Evolutionary conservation across 92 coral and sea anemone genomes (phyloP), one percentile per base, ranked within the genome.

Genomic region (Anthopleura xanthogrammica): DNA sequence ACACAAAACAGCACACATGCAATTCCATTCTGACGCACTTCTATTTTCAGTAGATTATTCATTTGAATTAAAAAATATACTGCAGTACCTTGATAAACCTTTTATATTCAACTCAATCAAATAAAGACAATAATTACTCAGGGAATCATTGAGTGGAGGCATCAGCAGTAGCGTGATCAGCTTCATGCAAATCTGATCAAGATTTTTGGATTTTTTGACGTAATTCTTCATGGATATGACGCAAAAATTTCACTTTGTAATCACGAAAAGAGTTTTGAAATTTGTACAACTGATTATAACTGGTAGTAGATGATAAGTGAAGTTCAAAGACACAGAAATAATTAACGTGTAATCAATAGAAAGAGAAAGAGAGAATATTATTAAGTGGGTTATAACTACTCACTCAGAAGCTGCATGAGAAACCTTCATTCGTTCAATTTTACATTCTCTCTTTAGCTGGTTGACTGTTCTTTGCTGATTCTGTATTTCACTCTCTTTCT

Each of bases 401-500:
- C 78, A 91, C 94, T 91, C 88, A 80, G 80, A 88, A 5, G 94
- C 83, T 72, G 89, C 79, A 39, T 86, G 89, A 22, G 94, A 91
- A 29, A 91, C 92, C 73, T 91, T 88, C 85, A 91, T 52, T 72
- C 94, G 82, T 43, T 87, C 82, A 5, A 82, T 43, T 83, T 85
- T 88, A 41, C 82, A 77, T 71, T 91, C 94, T 52, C 94, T 77
- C 50, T 85, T 85, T 36, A 91, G 76, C 73, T 91, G 94, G 39
- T 76, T 86, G 52, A 91, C 83, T 42, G 72, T 84, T 72, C 89
- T 83, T 29, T 91, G 94, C 60, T 85, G 85, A 24, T 91, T 84
- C 46, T 83, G 87, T 60, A 91, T 76, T 56, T 91, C 94, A 77
- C 76, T 87, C 48, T 87, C 90, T 52, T 82, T 87, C 82, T 82